Evolutionary conservation across 1,140 invertebrate species (phyloP).

Genomic region (Drosophila sproati): DNA sequence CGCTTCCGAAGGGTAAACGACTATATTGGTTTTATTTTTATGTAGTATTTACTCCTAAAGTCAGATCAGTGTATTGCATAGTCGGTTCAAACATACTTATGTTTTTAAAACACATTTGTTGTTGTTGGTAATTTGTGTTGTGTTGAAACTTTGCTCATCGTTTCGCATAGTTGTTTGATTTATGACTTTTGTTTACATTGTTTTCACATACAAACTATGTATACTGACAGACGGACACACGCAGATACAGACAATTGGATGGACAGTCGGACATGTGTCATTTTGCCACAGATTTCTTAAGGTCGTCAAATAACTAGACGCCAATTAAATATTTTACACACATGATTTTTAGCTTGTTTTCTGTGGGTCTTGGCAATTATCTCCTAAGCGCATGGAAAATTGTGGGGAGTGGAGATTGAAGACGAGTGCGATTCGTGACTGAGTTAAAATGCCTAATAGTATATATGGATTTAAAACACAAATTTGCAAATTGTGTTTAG

Average conservation of each 20-base stretch:
- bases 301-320: conserved; percentile 70
- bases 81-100: background rate
- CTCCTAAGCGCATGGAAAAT: conserved; percentile 50
- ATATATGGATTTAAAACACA: too few relatives aligned
- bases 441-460: background rate
- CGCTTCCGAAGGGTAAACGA: background rate
- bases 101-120: conserved; percentile 11
- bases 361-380: conserved; percentile 31
- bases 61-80: background rate
- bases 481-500: too few relatives aligned
- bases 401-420: conserved; percentile 43
- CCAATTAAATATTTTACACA: conserved; percentile 72
- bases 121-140: conserved; percentile 29
- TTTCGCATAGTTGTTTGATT: conserved; percentile 49
- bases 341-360: conserved; percentile 40
- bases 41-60: background rate
- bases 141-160: conserved; percentile 40
- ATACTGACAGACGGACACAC: background rate
- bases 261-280: conserved; percentile 25
- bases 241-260: background rate
- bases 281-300: conserved; percentile 57
- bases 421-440: conserved; percentile 21
- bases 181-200: conserved; percentile 44
- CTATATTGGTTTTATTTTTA: background rate
- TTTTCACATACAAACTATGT: conserved; percentile 41